Base-by-base conservation (phyloP, 2,888 invertebrate genomes). In the Microctonus aethiopoides region DNA sequence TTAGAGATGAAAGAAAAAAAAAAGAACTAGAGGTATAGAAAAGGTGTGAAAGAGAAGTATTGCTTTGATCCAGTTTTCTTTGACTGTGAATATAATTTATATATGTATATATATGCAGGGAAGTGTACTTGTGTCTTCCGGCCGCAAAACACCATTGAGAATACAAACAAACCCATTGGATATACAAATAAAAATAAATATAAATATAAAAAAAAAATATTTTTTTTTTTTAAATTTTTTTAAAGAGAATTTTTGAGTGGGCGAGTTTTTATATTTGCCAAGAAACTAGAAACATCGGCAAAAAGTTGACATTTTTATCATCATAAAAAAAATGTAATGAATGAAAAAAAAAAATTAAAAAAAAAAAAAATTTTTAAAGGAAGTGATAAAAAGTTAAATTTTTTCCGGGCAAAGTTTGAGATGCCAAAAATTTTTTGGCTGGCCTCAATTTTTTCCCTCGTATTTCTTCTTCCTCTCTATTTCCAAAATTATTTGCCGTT, bases 61-160 rank as follows among this genome's bases (percentile, higher is more conserved):
- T 16, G 32, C 57, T 68, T 68, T 64, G 63, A 68, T 68, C 63
- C 34, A 68, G 68, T 68, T 68, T 68, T 51, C 39, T 59, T 64
- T 36, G 34, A 59, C 32, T 68, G 46, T 34, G 32, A 46, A 68
- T 64, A 34, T 36, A 26, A 51, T 39, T 16, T 39, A 51, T 51
- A 29, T 46, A 29, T n/a, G n/a, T n/a, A n/a, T n/a, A n/a, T n/a
- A n/a, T n/a, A n/a, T n/a, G n/a, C n/a, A n/a, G n/a, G n/a, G n/a
- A n/a, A n/a, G n/a, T n/a, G n/a, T n/a, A n/a, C 29, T 29, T 3
- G 29, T 29, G 29, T 29, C 7, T n/a, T n/a, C n/a, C n/a, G n/a
- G n/a, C n/a, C n/a, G n/a, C n/a, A n/a, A n/a, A n/a, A n/a, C n/a
- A n/a, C n/a, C 29, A 29, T 29, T 29, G 32, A 64, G 32, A 34